Evolutionary conservation across 2,888 invertebrate species (phyloP), one percentile per base, ranked within the genome.

Genomic region (Lathronympha strigana): DNA sequence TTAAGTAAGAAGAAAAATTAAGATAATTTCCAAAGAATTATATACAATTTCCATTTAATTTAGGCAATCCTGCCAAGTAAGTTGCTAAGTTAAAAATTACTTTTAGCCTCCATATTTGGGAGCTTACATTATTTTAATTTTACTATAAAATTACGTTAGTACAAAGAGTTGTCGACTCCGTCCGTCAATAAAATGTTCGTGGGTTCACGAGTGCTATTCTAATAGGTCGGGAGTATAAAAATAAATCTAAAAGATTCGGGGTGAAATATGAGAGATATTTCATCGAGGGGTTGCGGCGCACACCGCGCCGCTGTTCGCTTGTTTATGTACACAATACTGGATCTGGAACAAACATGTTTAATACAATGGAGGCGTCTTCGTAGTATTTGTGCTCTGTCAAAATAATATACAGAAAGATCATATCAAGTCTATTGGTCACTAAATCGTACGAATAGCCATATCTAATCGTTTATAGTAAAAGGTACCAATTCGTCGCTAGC

Each of bases 241-340:
- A 71, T 70, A 67, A 67, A 61, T 70, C 63, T 68, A 66, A 61
- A 55, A 49, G 19, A 61, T 57, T 58, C 66, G 40, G 61, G 28
- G 51, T 58, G 67, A 54, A 68, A 66, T 62, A 66, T 49, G 38
- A 43, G 33, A 43, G 33, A 47, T 66, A 57, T 50, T 68, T 43
- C 67, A 13, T 45, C 25, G 36, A 25, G 64, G n/a, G 43, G 6
- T 1, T 6, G 19, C 8, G 19, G 17, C 21, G 43, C 8, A 21
- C 28, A n/a, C 31, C 21, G 60, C 38, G 58, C 54, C 15, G 43
- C 40, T 8, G 4, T 25, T 45, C 49, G 28, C 15, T 33, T 36
- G 21, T 13, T 28, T 66, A 49, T 54, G 69, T 69, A 72, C 71
- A 67, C 53, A 73, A 70, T 69, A 71, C 71, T 75, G 74, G 69